Base-by-base conservation (phyloP, 1,140 invertebrate genomes). In the Papilio aristodemus region DNA sequence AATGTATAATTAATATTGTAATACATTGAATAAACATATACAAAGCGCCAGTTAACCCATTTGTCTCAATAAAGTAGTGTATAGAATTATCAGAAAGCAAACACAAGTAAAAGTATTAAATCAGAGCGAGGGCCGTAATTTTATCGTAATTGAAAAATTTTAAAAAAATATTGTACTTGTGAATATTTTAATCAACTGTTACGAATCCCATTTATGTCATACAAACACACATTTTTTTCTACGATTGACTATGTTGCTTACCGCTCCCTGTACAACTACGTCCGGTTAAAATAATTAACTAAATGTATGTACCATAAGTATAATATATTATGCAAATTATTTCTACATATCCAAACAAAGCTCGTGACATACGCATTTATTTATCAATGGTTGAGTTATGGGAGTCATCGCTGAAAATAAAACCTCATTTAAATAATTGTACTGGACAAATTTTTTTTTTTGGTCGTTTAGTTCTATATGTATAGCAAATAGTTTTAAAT, bases 341-440 rank as follows among this genome's bases (percentile, higher is more conserved):
- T 11, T 54, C 11, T 54, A 54, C 46, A 54, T 54, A 54, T 22
- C 8, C 19, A 54, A 54, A 54, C 13, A 54, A 2, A 32, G 6
- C 46, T 54, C 22, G 41, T 46, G 46, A 22, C 19, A 13, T 39
- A 39, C 38, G 19, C 22, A 54, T 22, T 22, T 54, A 54, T 54
- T 54, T 54, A 19, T 54, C 8, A 54, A 50, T 50, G 9, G 17
- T 10, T 17, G 10, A 9, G 14, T 22, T 54, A 54, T 43, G 39
- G n/a, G 0, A 54, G 19, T 54, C 10, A 50, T 54, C 46, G 46
- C 19, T 19, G 19, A 54, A 46, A 25, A 13, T 50, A 50, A 11
- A 22, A 13, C 13, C 13, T 13, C 9, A 19, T 54, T 54, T 54
- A 22, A 54, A 25, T 54, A 19, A 17, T 50, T 50, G 14, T 50